These are phyloP conservation scores for Trichosurus vulpecula DNA, from an alignment of 2,797 vertebrate species.

Conservation along the genomic window DNA sequence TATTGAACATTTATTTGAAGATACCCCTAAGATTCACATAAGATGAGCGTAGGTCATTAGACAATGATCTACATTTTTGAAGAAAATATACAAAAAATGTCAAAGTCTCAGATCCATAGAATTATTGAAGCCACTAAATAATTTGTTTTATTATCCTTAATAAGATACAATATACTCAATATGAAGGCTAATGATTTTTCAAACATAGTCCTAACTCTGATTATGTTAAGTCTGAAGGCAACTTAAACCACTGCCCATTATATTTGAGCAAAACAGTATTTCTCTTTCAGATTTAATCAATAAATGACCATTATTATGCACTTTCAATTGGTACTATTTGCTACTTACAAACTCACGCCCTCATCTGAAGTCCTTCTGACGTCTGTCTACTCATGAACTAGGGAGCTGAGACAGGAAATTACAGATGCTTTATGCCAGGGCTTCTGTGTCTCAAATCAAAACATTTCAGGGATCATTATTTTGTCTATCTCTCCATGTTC, in stretches of 20 bases:
- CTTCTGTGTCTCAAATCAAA: not conserved
- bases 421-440: not conserved
- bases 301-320: not conserved
- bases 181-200: not conserved
- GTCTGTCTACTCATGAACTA: not conserved
- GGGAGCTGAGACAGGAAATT: not conserved
- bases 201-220: not conserved
- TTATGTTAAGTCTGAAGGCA: conserved; percentile 4
- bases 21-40: not conserved
- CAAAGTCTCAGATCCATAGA: not conserved
- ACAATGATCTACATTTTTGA: not conserved
- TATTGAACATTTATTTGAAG: not conserved
- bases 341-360: not conserved
- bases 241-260: not conserved
- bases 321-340: not conserved
- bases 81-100: not conserved
- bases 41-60: not conserved
- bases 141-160: not conserved
- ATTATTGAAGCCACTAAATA: not conserved
- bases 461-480: not conserved
- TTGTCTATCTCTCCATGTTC: not conserved
- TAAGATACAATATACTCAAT: not conserved
- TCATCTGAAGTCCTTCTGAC: not conserved
- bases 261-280: not conserved
- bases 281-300: not conserved